phyloP scores from a whole-genome alignment of 1,140 invertebrate genomes.

The Saccostrea echinata region DNA sequence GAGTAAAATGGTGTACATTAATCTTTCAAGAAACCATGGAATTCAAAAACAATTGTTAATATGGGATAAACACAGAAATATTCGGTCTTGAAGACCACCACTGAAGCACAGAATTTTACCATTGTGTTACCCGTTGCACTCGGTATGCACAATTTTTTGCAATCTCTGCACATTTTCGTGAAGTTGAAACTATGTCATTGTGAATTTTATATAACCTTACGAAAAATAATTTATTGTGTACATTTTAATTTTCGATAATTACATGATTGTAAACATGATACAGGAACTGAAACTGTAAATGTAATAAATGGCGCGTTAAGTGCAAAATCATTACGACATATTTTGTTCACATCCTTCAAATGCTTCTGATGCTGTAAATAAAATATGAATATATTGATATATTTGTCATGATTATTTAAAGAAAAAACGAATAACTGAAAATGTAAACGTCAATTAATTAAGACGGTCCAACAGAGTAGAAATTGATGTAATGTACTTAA shows the following conservation, averaged over 20 bases:
- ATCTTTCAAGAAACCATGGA: constrained; percentile 4
- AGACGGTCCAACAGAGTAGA: too few species aligned
- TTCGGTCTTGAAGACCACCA: neutral
- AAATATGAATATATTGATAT: too few species aligned
- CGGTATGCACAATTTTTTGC: constrained; percentile 23
- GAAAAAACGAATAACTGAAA: too few species aligned
- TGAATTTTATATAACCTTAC: neutral
- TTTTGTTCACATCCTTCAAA: neutral
- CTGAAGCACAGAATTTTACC: constrained; percentile 23
- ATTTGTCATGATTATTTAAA: too few species aligned
- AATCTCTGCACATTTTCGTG: neutral
- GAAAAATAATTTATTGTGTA: neutral
- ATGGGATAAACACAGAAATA: neutral
- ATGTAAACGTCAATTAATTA: too few species aligned
- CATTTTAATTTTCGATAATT: neutral
- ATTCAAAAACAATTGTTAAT: neutral
- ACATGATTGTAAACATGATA: neutral
- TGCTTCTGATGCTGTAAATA: neutral
- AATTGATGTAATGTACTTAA: too few species aligned
- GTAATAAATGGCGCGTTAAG: neutral
- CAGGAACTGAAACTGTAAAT: neutral
- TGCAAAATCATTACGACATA: neutral
- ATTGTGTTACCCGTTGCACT: constrained; percentile 26
- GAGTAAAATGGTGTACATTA: neutral
- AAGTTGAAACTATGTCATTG: neutral